Base-by-base conservation (phyloP, 2,113 vertebrate genomes). In the Albula goreensis region DNA sequence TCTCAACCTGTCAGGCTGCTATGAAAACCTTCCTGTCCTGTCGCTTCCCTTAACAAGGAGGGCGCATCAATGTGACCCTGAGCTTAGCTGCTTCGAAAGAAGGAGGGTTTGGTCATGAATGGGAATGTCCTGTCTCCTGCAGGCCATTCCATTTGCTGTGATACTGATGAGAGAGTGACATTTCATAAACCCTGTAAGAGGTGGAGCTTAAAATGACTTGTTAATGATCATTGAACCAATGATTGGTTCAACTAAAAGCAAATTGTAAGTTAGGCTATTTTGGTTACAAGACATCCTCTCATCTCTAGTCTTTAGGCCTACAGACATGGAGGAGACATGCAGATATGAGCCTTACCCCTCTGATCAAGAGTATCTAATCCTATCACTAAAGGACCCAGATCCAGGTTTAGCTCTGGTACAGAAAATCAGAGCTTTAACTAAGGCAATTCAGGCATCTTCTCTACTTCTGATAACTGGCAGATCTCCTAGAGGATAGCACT, bases 21-120 rank as follows among this genome's bases (percentile, higher is more conserved):
- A 53, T 52, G 78, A 66, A 85, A 48, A 41, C 31, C 31, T 41
- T 41, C 31, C 31, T 41, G 31, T 41, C 31, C 31, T 41, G 31
- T 41, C 31, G 31, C 31, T 41, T 41, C 31, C 31, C 31, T 41
- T 41, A 41, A 41, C 31, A 41, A 1, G 31, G 31, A 41, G 31
- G 31, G 31, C 31, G 31, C 31, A 41, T 41, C 31, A 41, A 41
- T 41, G 31, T 41, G 89, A 87, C 89, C 81, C 87, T 84, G 86
- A 82, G 91, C 90, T 91, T 91, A 89, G 89, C 90, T 90, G 91
- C 90, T 90, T 25, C 88, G 90, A 88, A 88, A 80, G 80, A 11
- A 83, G 13, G 41, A 70, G 87, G 90, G 88, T 1, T 41, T 90
- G 53, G 12, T 56, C 12, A 56, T 12, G 53, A 56, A 9, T 56